Evolutionary conservation across 2,888 invertebrate species (phyloP), one percentile per base, ranked within the genome.

Genomic region (Coelopa pilipes): DNA sequence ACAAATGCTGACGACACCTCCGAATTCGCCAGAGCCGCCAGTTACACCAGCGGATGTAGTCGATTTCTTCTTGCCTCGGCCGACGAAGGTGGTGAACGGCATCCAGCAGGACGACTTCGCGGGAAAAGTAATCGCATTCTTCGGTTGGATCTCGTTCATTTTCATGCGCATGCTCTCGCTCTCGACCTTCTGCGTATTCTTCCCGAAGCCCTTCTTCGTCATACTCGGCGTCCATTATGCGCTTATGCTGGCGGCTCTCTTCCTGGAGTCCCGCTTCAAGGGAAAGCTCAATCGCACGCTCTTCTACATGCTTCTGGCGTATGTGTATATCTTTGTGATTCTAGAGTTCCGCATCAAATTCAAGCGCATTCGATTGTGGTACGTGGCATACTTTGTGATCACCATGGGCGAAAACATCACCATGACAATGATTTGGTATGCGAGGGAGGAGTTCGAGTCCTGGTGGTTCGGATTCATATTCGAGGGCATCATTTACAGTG

Each of bases 331-430:
- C 72, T 92, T 94, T 84, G 92, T 93, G 81, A 88, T 94, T 62
- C 91, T 95, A 82, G 95, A 95, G 87, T 94, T 94, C 81, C 92
- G 93, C 83, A 90, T 94, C 72, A 92, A 92, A 85, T 94, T 94
- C 84, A 92, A 91, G 78, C 92, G 92, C 81, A 90, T 93, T 21
- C 90, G 92, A 5, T 89, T 91, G 71, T 93, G 94, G 90, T 92
- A 93, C 80, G 87, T 90, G 77, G 90, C 91, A 69, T 95, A 92
- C 88, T 91, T 93, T 81, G 84, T 90, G 70, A 88, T 93, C 63
- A 90, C 92, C 63, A 90, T 92, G 75, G 78, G 89, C 46, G 93
- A 95, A 87, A 93, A 92, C 80, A 87, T 92, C 63, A 81, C 90
- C 19, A 92, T 94, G 88, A 92, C 93, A n/a, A 85, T 91, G n/a